Evolutionary conservation across 2,797 vertebrate species (phyloP), one percentile per base, ranked within the genome.

Genomic region (Diceros bicornis): DNA sequence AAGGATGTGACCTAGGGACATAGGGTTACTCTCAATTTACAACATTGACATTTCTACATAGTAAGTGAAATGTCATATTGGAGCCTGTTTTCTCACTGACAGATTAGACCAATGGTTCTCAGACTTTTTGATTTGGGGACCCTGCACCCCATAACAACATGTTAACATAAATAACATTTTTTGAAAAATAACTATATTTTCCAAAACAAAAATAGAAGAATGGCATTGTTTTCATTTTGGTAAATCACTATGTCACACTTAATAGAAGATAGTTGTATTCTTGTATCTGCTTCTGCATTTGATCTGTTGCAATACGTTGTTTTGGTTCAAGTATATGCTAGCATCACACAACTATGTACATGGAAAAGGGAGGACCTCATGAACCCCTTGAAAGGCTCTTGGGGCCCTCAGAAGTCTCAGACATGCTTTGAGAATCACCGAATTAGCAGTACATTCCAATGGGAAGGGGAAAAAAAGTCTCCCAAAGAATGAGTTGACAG

Each of bases 381-480:
- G 57, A 86, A 87, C 20, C 5, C 25, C 74, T 10, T 57, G 44
- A 92, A 92, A 87, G 62, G 21, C 14, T 79, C 20, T 52, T 64
- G 32, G 64, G 14, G 34, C 20, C 17, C 14, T 72, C 72, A 68
- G 34, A 78, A 71, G 6, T 62, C 79, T 95, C 74, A 94, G 74
- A 96, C 21, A 95, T 21, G 52, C 18, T 95, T 90, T 78, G 55
- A 88, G 44, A 59, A 92, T 94, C n/a, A 84, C 18, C 62, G 77
- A 47, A 32, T 86, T 83, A 88, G 29, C 14, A 79, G 32, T 84
- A 75, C 37, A 89, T 83, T 86, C 32, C 44, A 74, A 25, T 27
- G 27, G 10, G 27, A 34, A 44, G 47, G 14, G 20, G 0, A 47
- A 20, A 81, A 7, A 7, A 23, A 37, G 14, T 72, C 32, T 82